Conservation (phyloP, 2,113 vertebrate genomes). For the Corythornis vintsioides region DNA sequence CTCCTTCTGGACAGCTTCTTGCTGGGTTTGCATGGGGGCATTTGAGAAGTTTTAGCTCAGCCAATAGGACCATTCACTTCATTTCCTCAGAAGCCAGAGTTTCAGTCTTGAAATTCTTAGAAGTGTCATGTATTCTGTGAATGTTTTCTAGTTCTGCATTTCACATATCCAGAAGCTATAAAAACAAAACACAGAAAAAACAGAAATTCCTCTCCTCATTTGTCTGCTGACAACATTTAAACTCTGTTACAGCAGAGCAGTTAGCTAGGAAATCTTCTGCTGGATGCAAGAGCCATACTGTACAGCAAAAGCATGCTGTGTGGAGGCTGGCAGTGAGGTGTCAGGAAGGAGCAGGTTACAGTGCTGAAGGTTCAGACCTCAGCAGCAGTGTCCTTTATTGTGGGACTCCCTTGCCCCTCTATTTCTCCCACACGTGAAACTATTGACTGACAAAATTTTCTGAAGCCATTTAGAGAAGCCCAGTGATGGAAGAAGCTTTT, state of each 20-base stretch:
- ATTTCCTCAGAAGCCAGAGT: neutral
- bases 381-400: neutral
- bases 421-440: neutral
- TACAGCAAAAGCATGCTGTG: neutral
- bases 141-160: neutral
- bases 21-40: fast-evolving
- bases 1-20: neutral
- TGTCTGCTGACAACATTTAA: neutral
- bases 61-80: neutral
- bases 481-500: neutral
- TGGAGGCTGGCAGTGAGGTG: neutral
- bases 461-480: neutral
- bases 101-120: neutral
- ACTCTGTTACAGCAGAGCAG: neutral
- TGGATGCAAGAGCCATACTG: neutral
- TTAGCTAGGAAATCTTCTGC: neutral
- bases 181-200: neutral
- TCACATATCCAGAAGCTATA: neutral
- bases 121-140: neutral
- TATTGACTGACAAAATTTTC: neutral
- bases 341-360: neutral
- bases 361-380: neutral
- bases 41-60: neutral
- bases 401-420: fast-evolving
- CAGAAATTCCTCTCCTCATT: neutral